Base-by-base conservation (phyloP, 2,113 vertebrate genomes). In the Coregonus clupeaformis region DNA sequence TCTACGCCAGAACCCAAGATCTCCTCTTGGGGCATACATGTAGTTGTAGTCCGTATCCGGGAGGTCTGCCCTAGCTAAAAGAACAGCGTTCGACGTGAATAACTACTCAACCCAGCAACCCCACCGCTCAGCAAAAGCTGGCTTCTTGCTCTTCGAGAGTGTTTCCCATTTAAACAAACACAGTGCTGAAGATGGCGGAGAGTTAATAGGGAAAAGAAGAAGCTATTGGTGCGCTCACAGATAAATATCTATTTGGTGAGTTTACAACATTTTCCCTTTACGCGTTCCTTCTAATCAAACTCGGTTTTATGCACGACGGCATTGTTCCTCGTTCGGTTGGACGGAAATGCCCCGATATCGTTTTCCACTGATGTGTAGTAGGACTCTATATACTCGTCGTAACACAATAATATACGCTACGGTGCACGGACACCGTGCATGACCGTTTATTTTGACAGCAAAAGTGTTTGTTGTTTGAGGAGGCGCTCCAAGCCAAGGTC, bases 91-190 rank as follows among this genome's bases (percentile, higher is more conserved):
- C 29, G 7, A 0, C 0, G 4, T 2, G 0, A 5, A 1, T 4
- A 78, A 93, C 91, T 91, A 66, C 73, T 6, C 42, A 91, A 86
- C 91, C 93, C 93, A 93, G 47, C 88, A 88, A 20, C 76, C 80
- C 55, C 20, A 60, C 80, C 88, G 76, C 83, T 88, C 85, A 89
- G 91, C 87, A 88, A 86, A 92, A 92, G 89, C 91, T 91, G 91
- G 91, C 90, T 91, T 88, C 88, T 89, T 87, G 86, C 87, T 88
- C 88, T 92, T 75, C 89, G 90, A 88, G 91, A 93, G 92, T 90
- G 89, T 93, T 91, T 92, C 92, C 91, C 91, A 94, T 94, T 94
- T 92, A 94, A 94, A 93, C 93, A 93, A 93, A 93, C 78, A 84
- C 91, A 90, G 92, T 91, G 89, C 85, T 80, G 92, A 93, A 94